phyloP scores from a whole-genome alignment of 2,797 vertebrate genomes.

The Micropoecilia bifurca region DNA sequence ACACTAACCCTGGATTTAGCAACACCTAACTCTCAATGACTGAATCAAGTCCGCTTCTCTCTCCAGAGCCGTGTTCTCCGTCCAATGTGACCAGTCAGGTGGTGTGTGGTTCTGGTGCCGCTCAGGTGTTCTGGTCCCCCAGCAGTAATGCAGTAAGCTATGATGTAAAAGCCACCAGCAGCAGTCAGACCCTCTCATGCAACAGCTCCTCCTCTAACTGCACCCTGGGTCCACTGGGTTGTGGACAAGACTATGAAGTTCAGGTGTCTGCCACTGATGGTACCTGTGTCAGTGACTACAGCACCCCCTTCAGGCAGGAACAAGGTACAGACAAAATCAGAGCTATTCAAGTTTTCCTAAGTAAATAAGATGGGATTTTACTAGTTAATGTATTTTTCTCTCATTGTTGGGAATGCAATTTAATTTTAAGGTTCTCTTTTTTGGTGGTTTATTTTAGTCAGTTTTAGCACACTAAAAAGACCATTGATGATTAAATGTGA shows the following conservation, averaged over 20 bases:
- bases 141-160: conserved; percentile 59
- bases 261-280: conserved; percentile 63
- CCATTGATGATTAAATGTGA: neutral
- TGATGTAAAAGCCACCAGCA: conserved; percentile 43
- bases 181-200: conserved; percentile 47
- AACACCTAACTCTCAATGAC: neutral
- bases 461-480: neutral
- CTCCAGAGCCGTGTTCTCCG: conserved; percentile 65
- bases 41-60: conserved; percentile 8
- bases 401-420: too few species aligned
- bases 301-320: conserved; percentile 53
- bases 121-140: conserved; percentile 58
- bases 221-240: conserved; percentile 65
- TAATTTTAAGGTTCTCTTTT: neutral
- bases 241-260: conserved; percentile 66
- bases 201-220: conserved; percentile 56
- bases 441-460: neutral
- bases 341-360: neutral
- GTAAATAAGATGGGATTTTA: neutral
- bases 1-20: neutral
- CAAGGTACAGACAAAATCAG: conserved; percentile 56
- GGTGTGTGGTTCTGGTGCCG: conserved; percentile 39
- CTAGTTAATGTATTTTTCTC: neutral
- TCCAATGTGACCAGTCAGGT: conserved; percentile 58
- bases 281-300: conserved; percentile 67